Base-by-base conservation (phyloP, 2,113 vertebrate species). In the Acinonyx jubatus region DNA sequence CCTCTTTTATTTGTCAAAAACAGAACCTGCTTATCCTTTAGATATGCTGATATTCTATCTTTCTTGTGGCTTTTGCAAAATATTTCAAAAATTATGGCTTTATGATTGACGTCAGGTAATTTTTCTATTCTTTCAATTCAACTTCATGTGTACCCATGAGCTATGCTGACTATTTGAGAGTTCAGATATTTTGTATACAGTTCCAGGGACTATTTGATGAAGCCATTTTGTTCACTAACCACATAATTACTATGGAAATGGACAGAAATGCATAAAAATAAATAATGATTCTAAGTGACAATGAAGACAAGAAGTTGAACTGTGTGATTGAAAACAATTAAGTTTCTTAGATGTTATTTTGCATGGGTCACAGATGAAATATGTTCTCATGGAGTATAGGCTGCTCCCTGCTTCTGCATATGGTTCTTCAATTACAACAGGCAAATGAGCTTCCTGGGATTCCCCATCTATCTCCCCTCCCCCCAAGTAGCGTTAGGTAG, bases 221-320 rank as follows among this genome's bases (percentile, higher is more conserved):
- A 19, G 68, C 82, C 23, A 48, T 29, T 78, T 90, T 84, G 55
- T 93, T 91, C 27, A 33, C 25, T 71, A 76, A 45, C 66, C 61
- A 78, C 18, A 21, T 48, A 65, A 55, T 78, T 73, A 18, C 5
- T 36, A 73, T 36, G 33, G 90, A 50, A 79, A 71, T 91, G 33
- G 11, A 55, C 61, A 95, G 19, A 87, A 95, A 91, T 71, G 6
- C 48, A 73, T 52, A 41, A 82, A 87, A 76, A 94, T 55, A 84
- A 80, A 66, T 88, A 10, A 1, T 10, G 48, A 29, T 50, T n/a
- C 18, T 36, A 89, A 83, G 50, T 73, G 36, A n/a, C 12, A 91
- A 18, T 48, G 61, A 36, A 66, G 82, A 81, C 3, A 66, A 74
- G 61, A n/a, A 66, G 16, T 55, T 71, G 19, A 63, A 31, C n/a